phyloP scores from a whole-genome alignment of 2,797 vertebrate species.

The Rhinichthys osculus region DNA sequence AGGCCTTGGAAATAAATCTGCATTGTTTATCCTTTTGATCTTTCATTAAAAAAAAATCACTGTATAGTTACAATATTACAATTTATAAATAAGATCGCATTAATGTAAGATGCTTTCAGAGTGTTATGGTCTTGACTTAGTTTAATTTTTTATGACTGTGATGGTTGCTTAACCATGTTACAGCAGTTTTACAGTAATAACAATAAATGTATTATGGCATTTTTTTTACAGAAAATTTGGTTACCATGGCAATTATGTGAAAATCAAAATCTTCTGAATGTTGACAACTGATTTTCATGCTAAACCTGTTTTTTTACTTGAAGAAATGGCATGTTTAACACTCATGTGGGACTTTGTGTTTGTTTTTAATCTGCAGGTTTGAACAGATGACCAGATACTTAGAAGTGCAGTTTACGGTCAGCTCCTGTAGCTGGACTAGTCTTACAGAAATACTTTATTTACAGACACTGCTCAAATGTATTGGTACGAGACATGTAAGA shows the following conservation, averaged over 20 bases:
- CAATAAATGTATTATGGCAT: neutral
- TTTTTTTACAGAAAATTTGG: neutral
- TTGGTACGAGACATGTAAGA: constrained; percentile 11
- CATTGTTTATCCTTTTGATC: too few species aligned
- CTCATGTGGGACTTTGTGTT: neutral
- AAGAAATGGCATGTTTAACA: neutral
- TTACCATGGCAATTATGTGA: neutral
- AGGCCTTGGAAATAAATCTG: too few species aligned
- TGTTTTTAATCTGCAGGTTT: constrained; percentile 50
- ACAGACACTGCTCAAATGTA: constrained; percentile 33
- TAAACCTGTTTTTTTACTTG: neutral
- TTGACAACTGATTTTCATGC: neutral
- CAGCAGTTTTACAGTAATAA: neutral
- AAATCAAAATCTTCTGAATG: neutral
- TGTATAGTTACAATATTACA: neutral
- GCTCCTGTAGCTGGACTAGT: constrained; percentile 32
- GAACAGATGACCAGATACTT: constrained; percentile 37
- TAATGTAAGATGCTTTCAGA: neutral
- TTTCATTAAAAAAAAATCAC: too few species aligned
- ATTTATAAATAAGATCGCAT: neutral
- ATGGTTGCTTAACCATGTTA: neutral
- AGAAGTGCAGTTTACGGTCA: constrained; percentile 12
- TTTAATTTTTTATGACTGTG: neutral
- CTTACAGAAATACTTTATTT: constrained; percentile 5
- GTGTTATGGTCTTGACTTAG: neutral